These are phyloP conservation scores for Drosophila orosa DNA, from an alignment of 1,140 invertebrate species.

Conservation along the genomic window DNA sequence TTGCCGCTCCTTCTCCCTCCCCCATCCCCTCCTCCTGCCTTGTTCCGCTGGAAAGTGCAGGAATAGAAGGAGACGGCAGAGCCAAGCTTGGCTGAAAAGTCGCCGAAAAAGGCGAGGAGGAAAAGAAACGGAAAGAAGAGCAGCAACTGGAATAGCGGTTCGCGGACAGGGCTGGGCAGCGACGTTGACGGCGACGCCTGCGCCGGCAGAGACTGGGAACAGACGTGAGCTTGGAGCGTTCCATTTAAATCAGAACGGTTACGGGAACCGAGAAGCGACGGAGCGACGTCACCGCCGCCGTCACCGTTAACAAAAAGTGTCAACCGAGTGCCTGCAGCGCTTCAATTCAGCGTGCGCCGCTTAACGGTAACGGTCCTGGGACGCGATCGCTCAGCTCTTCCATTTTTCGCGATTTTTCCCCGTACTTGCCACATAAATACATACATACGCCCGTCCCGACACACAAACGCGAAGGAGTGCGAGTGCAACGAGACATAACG, in stretches of 20 bases:
- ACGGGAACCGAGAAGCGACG: conserved; percentile 45
- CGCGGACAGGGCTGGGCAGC: conserved; percentile 30
- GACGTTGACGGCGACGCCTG: conserved; percentile 24
- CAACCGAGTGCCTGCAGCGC: conserved; percentile 64
- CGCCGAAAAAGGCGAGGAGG: conserved; percentile 5
- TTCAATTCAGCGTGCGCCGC: conserved; percentile 74
- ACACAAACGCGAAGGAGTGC: background rate
- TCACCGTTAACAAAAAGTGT: conserved; percentile 74
- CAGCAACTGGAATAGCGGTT: conserved; percentile 22
- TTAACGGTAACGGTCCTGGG: conserved; percentile 77
- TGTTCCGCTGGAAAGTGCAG: background rate
- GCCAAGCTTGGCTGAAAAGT: conserved; percentile 6
- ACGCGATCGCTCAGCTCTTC: conserved; percentile 45
- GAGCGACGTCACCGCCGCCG: conserved; percentile 46
- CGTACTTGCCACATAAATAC: background rate
- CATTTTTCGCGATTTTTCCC: conserved; percentile 2
- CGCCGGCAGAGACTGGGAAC: conserved; percentile 50
- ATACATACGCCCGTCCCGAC: background rate
- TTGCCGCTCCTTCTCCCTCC: background rate
- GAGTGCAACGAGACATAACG: background rate
- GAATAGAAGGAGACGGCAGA: background rate
- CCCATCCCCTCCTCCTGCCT: background rate
- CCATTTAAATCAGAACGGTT: conserved; percentile 68
- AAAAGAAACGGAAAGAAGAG: conserved; percentile 16
- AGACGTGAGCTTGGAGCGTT: conserved; percentile 77